Base-by-base conservation (phyloP, 2,888 invertebrate genomes). In the Eupithecia insigniata region DNA sequence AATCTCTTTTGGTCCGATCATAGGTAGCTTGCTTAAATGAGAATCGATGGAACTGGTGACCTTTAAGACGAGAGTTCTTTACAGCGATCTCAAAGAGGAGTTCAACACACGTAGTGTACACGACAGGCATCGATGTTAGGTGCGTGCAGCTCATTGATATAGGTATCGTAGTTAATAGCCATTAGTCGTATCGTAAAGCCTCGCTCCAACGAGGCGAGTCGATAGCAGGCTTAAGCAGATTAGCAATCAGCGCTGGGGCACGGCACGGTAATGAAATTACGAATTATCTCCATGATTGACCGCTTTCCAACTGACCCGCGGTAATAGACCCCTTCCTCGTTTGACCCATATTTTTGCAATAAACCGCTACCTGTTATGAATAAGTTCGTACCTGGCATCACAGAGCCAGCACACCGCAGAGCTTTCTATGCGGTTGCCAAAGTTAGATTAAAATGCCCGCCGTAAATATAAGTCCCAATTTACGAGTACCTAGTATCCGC, bases 241-340 rank as follows among this genome's bases (percentile, higher is more conserved):
- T 67, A 70, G 71, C 75, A 77, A 79, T 77, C 79, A 77, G 70
- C 55, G 55, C 26, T 46, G 71, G 58, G 65, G 58, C 62, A 28
- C 0, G 36, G 22, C 60, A 62, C 30, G 26, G 61, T 74, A 76
- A 76, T 76, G 70, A 66, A 60, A 70, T 73, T 65, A 70, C 67
- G 30, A 64, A 73, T 65, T 70, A 71, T 60, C 32, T 46, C 70
- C 36, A 26, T 68, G 55, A 73, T 73, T 73, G 67, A 64, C 71
- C 66, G 43, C 55, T 68, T 55, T 39, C 18, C 34, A 60, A 43
- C 46, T 70, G 62, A 55, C 69, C 68, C 70, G 22, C 60, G 66
- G 36, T 51, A 67, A 74, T 69, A 65, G 58, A 71, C 70, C 60
- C 64, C 34, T 58, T 65, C 65, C 58, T 51, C 36, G 36, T 68